Evolutionary conservation across 2,888 invertebrate species (phyloP), one percentile per base, ranked within the genome.

Genomic region (Andrena hattorfiana): DNA sequence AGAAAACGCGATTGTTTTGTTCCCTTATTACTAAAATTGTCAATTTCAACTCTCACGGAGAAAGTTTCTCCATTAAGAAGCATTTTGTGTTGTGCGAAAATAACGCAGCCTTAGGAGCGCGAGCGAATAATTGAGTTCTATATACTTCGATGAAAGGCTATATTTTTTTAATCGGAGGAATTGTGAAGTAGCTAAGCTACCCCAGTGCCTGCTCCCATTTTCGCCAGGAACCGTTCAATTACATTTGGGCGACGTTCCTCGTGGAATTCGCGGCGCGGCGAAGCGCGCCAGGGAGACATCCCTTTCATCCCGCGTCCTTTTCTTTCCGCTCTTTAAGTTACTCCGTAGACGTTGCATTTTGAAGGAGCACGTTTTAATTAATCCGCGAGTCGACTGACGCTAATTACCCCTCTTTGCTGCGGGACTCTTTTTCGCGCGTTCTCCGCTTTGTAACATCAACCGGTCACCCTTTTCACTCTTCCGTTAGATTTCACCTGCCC

Each of bases 321-420:
- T 48, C 72, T 64, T 63, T 62, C 42, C 62, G 54, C 78, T 60
- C 73, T 69, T 63, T 60, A 76, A 49, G 62, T 79, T 79, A 81
- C 69, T 10, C 56, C 74, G 60, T 68, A 74, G 63, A 67, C 70
- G 48, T 79, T 48, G 64, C 66, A 23, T 83, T 85, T 83, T 74
- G 56, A 80, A 84, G 66, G 68, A 84, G 59, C 77, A 23, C 73
- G 80, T 86, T 88, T 88, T 84, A 87, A 88, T 87, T 88, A 86
- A 88, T 88, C 82, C 71, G 60, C 76, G 67, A 63, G 74, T 77
- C 71, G 77, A 76, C 77, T 68, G 64, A 74, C 78, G 89, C 80
- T 87, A 87, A 87, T 87, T 87, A 87, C 80, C 78, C 56, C 60
- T 56, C 77, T 84, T 86, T 70, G 71, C 77, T 51, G 60, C 59